phyloP scores from a whole-genome alignment of 1,140 invertebrate species.

The Pseudomyrmex sp. region DNA sequence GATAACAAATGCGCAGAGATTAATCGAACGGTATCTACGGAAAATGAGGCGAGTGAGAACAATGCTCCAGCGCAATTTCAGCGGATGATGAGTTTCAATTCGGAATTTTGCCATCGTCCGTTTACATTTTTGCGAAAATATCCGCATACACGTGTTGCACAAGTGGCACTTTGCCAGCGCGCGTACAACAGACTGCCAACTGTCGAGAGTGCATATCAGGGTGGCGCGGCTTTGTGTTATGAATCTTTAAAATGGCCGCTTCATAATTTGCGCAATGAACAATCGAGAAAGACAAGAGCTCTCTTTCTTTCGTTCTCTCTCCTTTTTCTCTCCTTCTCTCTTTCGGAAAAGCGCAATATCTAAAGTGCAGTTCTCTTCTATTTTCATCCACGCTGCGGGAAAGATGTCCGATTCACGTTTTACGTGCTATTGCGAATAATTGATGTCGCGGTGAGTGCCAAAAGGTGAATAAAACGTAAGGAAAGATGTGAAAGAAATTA shows the following conservation, averaged over 20 bases:
- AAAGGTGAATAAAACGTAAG: background rate
- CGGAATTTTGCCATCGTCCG: conserved; percentile 12
- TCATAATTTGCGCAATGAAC: conserved; percentile 26
- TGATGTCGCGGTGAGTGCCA: background rate
- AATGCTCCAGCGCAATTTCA: background rate
- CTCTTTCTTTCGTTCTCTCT: background rate
- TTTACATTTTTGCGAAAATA: conserved; percentile 48
- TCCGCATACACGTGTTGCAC: conserved; percentile 41
- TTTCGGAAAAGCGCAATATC: conserved; percentile 15
- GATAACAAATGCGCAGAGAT: background rate
- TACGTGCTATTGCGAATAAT: background rate
- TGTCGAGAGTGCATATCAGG: background rate
- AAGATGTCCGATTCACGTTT: background rate
- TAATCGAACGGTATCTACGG: conserved; percentile 18
- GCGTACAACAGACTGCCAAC: background rate
- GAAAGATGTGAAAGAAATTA: background rate
- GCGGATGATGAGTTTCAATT: background rate
- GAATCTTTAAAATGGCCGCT: conserved; percentile 4
- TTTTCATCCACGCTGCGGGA: background rate
- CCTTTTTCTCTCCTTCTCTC: too few relatives aligned
- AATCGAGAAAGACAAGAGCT: background rate
- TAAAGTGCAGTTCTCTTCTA: conserved; percentile 32
- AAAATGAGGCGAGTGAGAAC: background rate
- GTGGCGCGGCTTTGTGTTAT: conserved; percentile 28
- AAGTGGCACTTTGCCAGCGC: conserved; percentile 15